These are phyloP conservation scores for Chrysopa pallens DNA, from an alignment of 1,140 invertebrate species.

Conservation along the genomic window DNA sequence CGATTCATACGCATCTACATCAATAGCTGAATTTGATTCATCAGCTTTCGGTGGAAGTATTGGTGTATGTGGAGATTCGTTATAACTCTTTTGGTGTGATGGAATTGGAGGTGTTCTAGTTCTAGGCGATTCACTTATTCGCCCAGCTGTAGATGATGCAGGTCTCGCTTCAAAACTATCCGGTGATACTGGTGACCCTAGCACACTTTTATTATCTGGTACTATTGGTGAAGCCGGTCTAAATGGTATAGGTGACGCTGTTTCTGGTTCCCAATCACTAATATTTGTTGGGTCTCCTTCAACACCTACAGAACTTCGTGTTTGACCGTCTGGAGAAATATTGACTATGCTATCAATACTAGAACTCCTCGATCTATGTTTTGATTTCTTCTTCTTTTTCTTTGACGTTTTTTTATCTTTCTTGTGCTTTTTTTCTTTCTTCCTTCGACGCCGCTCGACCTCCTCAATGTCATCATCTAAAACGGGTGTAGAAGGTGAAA, in stretches of 20 bases:
- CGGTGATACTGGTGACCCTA: constrained; percentile 19
- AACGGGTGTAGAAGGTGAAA: constrained; percentile 11
- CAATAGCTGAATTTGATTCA: constrained; percentile 12
- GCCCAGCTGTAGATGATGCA: constrained; percentile 1
- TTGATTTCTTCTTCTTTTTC: constrained; percentile 48
- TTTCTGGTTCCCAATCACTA: constrained; percentile 12
- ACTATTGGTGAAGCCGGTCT: constrained; percentile 34
- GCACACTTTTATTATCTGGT: not conserved
- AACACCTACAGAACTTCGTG: constrained; percentile 8
- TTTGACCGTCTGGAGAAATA: constrained; percentile 2
- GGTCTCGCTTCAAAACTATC: constrained; percentile 3
- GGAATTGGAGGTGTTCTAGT: constrained; percentile 15
- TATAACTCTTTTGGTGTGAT: constrained; percentile 20
- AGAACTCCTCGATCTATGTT: constrained; percentile 41
- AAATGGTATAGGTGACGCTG: constrained; percentile 29
- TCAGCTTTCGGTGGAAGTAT: constrained; percentile 29
- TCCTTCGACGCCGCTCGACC: constrained; percentile 24
- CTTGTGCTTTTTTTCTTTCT: constrained; percentile 40
- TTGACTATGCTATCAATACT: constrained; percentile 26
- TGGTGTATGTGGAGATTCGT: constrained; percentile 33
- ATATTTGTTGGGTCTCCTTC: constrained; percentile 12
- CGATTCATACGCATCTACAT: constrained; percentile 1
- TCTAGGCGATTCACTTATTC: constrained; percentile 5
- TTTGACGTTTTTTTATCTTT: constrained; percentile 45
- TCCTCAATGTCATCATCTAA: constrained; percentile 20